Base-by-base conservation (phyloP, 2,113 vertebrate species). In the Otocyon megalotis region DNA sequence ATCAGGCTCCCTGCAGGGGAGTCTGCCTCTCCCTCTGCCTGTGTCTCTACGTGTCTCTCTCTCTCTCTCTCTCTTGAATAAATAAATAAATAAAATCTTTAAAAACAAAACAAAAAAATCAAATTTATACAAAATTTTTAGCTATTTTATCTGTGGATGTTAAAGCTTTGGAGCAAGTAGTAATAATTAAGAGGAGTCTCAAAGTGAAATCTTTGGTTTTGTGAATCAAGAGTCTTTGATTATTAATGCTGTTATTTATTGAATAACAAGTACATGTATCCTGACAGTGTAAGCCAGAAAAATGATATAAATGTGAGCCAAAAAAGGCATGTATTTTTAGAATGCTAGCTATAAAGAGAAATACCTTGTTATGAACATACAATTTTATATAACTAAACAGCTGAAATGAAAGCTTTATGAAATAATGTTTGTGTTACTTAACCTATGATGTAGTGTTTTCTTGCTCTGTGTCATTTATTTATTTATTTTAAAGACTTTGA, bases 361-460 rank as follows among this genome's bases (percentile, higher is more conserved):
- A 48, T 67, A 60, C 3, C 95, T 80, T 84, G 67, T 53, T 92
- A 69, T 53, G 65, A 24, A 65, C 2, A 79, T 81, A 53, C 17
- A 63, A 63, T 30, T 62, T 74, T 90, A 58, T 60, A 14, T 90
- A 90, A 24, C 14, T 74, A 67, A 32, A 60, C 30, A 71, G 17
- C 50, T 60, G 48, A 80, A 93, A 22, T 54, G 67, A 80, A 95
- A 93, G 77, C 84, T 76, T 82, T 43, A 43, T 88, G 48, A 65
- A 91, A 11, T 88, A 79, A 26, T 37, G 6, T 77, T 76, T 58
- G 5, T 93, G 15, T 58, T 5, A 72, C 56, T 37, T 87, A 32
- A 32, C 11, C 16, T 85, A 0, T 63, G 32, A 30, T 37, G 19
- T 62, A 82, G 35, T 90, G 43, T 79, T 88, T 95, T 93, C 48